These are phyloP conservation scores for Sinocyclocheilus grahami DNA, from an alignment of 2,113 vertebrate species.

Conservation along the genomic window DNA sequence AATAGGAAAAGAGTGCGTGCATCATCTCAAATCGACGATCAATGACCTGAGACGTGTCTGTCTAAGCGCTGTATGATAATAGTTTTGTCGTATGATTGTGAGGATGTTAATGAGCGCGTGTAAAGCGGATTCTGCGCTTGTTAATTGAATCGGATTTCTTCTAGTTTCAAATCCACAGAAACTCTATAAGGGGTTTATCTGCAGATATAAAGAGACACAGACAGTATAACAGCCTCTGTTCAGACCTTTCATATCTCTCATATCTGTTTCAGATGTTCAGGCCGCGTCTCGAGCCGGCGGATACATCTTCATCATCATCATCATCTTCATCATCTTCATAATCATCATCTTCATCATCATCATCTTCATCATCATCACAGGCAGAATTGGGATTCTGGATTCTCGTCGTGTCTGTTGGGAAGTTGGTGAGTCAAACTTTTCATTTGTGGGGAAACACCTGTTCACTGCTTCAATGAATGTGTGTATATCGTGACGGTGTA, in stretches of 20 bases:
- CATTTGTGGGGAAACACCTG: not conserved
- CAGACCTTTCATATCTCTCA: conserved; percentile 64
- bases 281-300: not conserved
- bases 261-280: conserved; percentile 61
- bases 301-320: not conserved
- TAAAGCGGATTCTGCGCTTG: conserved; percentile 80
- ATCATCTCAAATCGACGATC: not conserved
- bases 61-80: not conserved
- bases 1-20: not conserved
- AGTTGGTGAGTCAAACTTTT: conserved; percentile 14
- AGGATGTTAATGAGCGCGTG: conserved; percentile 68
- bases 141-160: conserved; percentile 84
- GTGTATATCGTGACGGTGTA: no score
- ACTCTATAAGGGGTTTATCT: conserved; percentile 82
- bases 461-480: no score
- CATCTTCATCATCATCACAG: not conserved
- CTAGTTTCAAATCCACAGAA: conserved; percentile 79
- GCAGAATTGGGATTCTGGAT: not conserved
- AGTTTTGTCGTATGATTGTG: conserved; percentile 13
- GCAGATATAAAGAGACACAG: conserved; percentile 70
- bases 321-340: no score
- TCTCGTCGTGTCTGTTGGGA: not conserved
- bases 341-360: not conserved
- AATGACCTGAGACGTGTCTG: no score
- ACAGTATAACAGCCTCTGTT: conserved; percentile 67